Percentiles rank a stretch among this genome's conserved stretches.
Evolutionary conservation across 2,888 invertebrate species (phyloP).

Genomic region (Horisme vitalbata): DNA sequence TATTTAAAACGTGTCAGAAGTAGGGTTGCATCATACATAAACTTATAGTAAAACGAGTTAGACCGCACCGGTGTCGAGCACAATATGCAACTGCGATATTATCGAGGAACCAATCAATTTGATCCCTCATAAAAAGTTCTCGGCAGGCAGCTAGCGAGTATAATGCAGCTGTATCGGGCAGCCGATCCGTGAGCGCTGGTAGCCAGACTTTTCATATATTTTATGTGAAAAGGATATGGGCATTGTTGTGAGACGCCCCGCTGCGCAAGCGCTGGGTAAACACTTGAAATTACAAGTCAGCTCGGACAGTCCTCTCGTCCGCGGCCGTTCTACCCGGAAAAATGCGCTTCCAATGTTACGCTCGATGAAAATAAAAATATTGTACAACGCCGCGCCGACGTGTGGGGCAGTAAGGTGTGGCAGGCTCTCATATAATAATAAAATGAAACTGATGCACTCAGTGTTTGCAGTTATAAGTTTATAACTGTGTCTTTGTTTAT

Average conservation of each 20-base stretch:
- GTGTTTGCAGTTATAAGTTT: slow-evolving; percentile 22
- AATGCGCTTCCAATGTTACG: slow-evolving; percentile 81
- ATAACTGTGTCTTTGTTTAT: background rate
- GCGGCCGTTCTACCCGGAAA: slow-evolving; percentile 51
- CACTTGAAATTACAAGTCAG: slow-evolving; percentile 81
- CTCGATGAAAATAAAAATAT: slow-evolving; percentile 69
- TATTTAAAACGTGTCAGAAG: slow-evolving; percentile 69
- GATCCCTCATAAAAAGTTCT: slow-evolving; percentile 81
- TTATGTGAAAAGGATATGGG: slow-evolving; percentile 82
- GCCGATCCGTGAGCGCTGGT: slow-evolving; percentile 73
- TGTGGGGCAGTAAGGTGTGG: slow-evolving; percentile 38
- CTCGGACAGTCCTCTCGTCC: slow-evolving; percentile 52
- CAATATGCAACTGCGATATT: slow-evolving; percentile 73
- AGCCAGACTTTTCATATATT: slow-evolving; percentile 80
- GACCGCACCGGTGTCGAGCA: slow-evolving; percentile 40
- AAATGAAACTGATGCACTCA: slow-evolving; percentile 9
- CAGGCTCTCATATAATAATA: slow-evolving; percentile 28
- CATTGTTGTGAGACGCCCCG: slow-evolving; percentile 77
- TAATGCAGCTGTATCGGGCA: slow-evolving; percentile 71
- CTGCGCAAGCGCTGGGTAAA: slow-evolving; percentile 73
- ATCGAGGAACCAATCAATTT: slow-evolving; percentile 82
- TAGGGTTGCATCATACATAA: slow-evolving; percentile 54
- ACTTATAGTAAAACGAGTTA: slow-evolving; percentile 47
- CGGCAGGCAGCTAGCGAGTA: slow-evolving; percentile 70
- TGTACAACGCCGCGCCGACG: slow-evolving; percentile 39